Evolutionary conservation across 2,797 vertebrate species (phyloP), one percentile per base, ranked within the genome.

Genomic region (Liasis olivaceus): DNA sequence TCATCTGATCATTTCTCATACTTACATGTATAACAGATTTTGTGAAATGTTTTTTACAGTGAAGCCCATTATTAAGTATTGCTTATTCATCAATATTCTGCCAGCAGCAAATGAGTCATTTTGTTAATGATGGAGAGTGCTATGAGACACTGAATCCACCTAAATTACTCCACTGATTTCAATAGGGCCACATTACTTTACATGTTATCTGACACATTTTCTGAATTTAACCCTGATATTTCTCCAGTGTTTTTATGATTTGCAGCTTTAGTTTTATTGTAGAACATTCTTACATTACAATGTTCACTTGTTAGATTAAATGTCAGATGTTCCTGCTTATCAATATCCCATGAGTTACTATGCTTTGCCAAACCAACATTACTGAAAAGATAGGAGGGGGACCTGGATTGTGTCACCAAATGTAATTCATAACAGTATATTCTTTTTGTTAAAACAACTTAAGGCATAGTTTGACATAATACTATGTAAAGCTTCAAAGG

Each of bases 281-380:
- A 88, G 88, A 1, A 85, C 54, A 0, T 88, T 63, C 62, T 92
- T 47, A 87, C 91, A 89, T 94, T 93, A 95, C 85, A 72, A 95
- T 95, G 94, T 93, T 95, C 58, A 84, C 2, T 88, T 89, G 88
- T 54, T 92, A 91, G 92, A 93, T 26, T 69, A 96, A 96, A 84
- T 92, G 93, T 42, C 72, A 81, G 9, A 47, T 81, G 36, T 4
- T 81, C 51, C 51, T 51, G 51, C 51, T 51, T 6, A 51, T 51
- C 20, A 47, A 36, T 47, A 81, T 81, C 72, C 36, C 20, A 47
- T 81, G 72, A 22, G 72, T 81, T 81, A 47, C 1, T 47, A 81
- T 81, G 20, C 20, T 81, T 47, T 81, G 22, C 36, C 42, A 87
- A 90, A 89, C 15, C 1, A 42, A 64, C n/a, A 77, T 42, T 77